phyloP scores from a whole-genome alignment of 2,797 vertebrate species.

The Myioborus miniatus region DNA sequence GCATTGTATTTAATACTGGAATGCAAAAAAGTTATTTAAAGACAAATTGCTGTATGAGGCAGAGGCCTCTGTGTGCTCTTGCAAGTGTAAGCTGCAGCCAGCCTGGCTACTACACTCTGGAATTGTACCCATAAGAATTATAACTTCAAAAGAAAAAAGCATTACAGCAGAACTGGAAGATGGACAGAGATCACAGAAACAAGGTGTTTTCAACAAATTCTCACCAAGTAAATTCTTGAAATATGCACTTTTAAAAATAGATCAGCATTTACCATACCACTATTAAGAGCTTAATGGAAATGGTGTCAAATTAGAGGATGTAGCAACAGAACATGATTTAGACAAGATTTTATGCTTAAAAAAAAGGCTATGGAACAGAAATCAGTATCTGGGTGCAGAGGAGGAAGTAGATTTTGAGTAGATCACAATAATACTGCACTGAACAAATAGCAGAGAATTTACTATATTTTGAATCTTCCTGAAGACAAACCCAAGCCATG shows the following conservation, averaged over 20 bases:
- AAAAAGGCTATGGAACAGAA: neutral
- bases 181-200: neutral
- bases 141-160: neutral
- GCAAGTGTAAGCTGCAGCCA: neutral
- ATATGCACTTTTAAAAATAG: neutral
- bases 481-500: neutral
- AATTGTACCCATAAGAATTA: neutral
- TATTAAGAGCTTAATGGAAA: neutral
- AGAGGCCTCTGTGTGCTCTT: neutral
- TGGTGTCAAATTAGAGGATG: neutral
- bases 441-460: neutral
- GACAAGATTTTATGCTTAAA: neutral
- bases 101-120: neutral
- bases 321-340: neutral
- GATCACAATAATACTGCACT: neutral
- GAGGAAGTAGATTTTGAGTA: neutral
- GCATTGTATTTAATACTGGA: neutral
- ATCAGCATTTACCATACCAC: neutral
- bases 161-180: neutral
- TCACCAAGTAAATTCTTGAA: neutral
- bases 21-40: neutral
- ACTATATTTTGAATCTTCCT: neutral
- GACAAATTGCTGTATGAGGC: neutral
- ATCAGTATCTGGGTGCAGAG: neutral
- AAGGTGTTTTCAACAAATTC: neutral